These are phyloP conservation scores for Lochmaea capreae DNA, from an alignment of 2,888 invertebrate genomes.

Conservation along the genomic window DNA sequence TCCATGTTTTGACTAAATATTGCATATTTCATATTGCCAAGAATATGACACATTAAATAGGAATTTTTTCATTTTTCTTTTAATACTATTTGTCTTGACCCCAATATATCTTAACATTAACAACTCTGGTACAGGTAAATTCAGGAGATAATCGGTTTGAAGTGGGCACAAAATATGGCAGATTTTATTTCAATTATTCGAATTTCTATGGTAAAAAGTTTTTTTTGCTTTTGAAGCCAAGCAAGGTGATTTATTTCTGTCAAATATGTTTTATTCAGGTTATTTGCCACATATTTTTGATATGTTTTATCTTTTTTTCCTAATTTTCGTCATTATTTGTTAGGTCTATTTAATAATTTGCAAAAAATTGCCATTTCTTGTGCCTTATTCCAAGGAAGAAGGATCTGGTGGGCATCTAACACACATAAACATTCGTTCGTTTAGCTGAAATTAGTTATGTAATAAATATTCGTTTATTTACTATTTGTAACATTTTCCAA, in stretches of 20 bases:
- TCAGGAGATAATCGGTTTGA: constrained; percentile 11
- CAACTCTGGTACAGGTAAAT: constrained; percentile 33
- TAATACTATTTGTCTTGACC: constrained; percentile 24
- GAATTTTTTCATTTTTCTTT: constrained; percentile 29
- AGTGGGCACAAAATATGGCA: constrained; percentile 36
- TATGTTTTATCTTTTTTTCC: not conserved
- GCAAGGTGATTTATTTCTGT: not conserved
- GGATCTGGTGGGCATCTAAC: constrained; percentile 43
- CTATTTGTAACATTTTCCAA: no score
- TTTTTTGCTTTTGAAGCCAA: no score
- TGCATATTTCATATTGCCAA: constrained; percentile 53
- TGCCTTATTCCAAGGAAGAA: constrained; percentile 11
- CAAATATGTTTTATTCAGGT: no score
- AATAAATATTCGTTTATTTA: no score
- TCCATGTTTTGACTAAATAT: constrained; percentile 63
- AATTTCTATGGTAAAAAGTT: no score
- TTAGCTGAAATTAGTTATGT: no score
- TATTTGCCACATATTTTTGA: not conserved
- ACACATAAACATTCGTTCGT: constrained; percentile 26
- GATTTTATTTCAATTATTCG: not conserved
- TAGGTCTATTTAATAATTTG: not conserved
- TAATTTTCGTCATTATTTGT: not conserved
- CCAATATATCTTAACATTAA: constrained; percentile 25
- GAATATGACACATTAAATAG: constrained; percentile 41
- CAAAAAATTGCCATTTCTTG: not conserved